Percentiles rank a stretch among this genome's conserved stretches.
Conservation (phyloP, 2,113 vertebrate genomes). For the Anoplopoma fimbria region DNA sequence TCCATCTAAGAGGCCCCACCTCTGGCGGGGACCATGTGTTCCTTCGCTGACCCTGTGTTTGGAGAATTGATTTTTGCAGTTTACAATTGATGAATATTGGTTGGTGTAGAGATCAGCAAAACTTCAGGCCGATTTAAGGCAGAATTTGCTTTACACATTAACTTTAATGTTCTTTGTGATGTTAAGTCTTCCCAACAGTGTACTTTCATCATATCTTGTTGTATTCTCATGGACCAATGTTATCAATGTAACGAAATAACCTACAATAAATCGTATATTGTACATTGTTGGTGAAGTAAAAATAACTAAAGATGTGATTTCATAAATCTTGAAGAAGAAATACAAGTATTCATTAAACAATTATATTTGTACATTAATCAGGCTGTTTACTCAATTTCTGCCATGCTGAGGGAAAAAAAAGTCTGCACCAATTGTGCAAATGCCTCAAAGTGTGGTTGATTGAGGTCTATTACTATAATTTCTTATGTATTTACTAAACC, state of each 20-base stretch:
- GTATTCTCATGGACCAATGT: neutral
- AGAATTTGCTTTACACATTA: slow-evolving; percentile 1
- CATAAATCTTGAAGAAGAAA: neutral
- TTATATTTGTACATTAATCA: neutral
- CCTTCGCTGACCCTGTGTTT: slow-evolving; percentile 63
- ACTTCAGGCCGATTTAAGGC: neutral
- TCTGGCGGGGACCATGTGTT: slow-evolving; percentile 39
- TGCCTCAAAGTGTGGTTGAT: neutral
- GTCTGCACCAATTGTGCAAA: slow-evolving; percentile 2
- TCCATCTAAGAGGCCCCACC: slow-evolving; percentile 42
- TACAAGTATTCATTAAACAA: neutral
- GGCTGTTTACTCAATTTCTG: neutral
- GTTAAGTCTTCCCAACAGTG: neutral
- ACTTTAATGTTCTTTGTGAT: neutral
- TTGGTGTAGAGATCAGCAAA: slow-evolving; percentile 35
- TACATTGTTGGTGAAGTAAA: neutral
- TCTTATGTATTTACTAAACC: neutral
- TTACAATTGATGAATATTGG: slow-evolving; percentile 25
- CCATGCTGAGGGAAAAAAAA: neutral
- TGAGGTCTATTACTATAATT: neutral
- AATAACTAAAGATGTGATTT: neutral
- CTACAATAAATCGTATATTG: neutral
- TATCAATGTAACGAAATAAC: neutral
- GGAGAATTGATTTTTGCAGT: slow-evolving; percentile 48
- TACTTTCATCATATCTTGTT: neutral